Conservation (phyloP, 2,113 vertebrate genomes). For the Misgurnus mizolepis region DNA sequence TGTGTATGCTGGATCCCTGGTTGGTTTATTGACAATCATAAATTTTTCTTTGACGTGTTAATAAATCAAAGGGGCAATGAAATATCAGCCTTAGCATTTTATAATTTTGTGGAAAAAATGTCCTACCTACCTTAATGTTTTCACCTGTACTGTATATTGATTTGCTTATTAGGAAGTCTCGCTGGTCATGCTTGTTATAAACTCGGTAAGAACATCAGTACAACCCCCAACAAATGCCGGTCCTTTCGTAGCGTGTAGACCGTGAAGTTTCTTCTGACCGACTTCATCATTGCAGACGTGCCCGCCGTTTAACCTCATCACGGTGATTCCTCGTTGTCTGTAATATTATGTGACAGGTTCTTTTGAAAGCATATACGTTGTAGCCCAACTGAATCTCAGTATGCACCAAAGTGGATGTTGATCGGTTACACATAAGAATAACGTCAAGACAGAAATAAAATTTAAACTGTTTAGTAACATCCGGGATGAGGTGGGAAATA, state of each 20-base stretch:
- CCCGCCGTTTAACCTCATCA: neutral
- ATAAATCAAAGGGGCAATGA: conserved; percentile 1
- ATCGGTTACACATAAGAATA: neutral
- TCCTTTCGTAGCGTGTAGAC: neutral
- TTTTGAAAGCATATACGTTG: neutral
- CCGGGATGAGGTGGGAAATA: too few species aligned
- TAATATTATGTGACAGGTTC: conserved; percentile 4
- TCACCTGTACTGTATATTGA: too few species aligned
- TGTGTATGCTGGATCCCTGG: neutral
- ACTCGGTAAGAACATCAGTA: too few species aligned
- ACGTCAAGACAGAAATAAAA: too few species aligned
- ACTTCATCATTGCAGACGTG: neutral
- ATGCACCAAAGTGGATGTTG: conserved; percentile 3
- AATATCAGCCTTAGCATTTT: neutral
- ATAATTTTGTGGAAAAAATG: neutral
- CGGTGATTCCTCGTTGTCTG: neutral
- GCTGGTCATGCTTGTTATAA: too few species aligned
- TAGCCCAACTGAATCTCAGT: neutral
- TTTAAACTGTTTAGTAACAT: too few species aligned
- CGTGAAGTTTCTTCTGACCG: neutral
- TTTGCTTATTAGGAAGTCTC: too few species aligned
- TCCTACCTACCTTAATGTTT: too few species aligned
- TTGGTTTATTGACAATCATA: conserved; percentile 27
- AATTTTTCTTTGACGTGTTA: conserved; percentile 5
- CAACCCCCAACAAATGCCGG: too few species aligned